These are phyloP conservation scores for Hemicordylus capensis DNA, from an alignment of 2,113 vertebrate genomes.

Conservation along the genomic window DNA sequence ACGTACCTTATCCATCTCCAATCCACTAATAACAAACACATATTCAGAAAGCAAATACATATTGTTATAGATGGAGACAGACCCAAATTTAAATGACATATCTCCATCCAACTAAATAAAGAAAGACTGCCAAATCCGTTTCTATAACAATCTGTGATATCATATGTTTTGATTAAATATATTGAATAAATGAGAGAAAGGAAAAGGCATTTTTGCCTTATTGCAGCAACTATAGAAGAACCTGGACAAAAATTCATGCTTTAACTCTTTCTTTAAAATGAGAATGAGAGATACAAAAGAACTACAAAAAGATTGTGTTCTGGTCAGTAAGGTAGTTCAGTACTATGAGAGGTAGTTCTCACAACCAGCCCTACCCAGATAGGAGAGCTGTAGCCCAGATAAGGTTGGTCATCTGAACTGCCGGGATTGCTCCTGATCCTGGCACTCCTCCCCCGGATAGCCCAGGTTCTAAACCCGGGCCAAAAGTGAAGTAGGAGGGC, in stretches of 20 bases:
- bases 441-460: no score
- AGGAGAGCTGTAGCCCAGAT: no score
- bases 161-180: slow-evolving; percentile 69
- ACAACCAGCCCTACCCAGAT: no score
- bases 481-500: no score
- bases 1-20: slow-evolving; percentile 39
- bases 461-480: no score
- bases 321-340: neutral
- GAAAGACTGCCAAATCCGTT: slow-evolving; percentile 64
- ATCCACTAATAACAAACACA: slow-evolving; percentile 54
- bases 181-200: slow-evolving; percentile 46
- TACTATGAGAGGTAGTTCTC: no score
- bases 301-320: neutral
- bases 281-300: neutral
- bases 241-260: slow-evolving; percentile 10
- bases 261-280: slow-evolving; percentile 33
- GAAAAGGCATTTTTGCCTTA: slow-evolving; percentile 36
- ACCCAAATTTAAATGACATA: slow-evolving; percentile 57
- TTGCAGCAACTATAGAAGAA: slow-evolving; percentile 18
- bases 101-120: slow-evolving; percentile 63
- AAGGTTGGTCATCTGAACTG: no score
- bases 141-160: slow-evolving; percentile 59
- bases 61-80: slow-evolving; percentile 59
- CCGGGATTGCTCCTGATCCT: no score
- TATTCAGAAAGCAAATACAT: slow-evolving; percentile 60